Conservation (phyloP, 2,888 invertebrate species). For the Pardosa pseudoannulata region DNA sequence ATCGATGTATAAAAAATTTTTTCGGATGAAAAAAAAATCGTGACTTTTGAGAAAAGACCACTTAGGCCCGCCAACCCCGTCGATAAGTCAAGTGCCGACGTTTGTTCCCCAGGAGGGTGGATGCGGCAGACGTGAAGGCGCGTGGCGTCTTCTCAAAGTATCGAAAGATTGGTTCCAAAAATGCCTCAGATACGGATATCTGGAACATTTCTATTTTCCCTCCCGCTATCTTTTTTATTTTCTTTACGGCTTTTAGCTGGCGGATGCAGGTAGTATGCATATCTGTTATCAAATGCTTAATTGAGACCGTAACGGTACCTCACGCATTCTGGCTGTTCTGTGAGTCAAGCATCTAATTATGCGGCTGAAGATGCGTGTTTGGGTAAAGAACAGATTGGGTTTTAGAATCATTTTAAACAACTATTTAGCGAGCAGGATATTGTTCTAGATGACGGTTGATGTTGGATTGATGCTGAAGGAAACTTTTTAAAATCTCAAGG, state of each 20-base stretch:
- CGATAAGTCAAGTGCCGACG: slow-evolving; percentile 15
- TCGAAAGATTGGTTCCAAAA: background rate
- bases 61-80: background rate
- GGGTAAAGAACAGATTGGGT: no score
- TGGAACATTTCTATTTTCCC: slow-evolving; percentile 12
- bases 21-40: background rate
- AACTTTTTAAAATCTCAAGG: no score
- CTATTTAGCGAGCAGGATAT: no score
- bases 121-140: background rate
- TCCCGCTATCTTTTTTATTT: slow-evolving; percentile 11
- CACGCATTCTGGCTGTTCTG: no score
- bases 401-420: no score
- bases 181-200: slow-evolving; percentile 2
- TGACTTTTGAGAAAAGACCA: slow-evolving; percentile 2
- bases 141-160: background rate
- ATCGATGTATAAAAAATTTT: background rate
- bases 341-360: no score
- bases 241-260: background rate
- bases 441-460: no score
- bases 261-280: background rate
- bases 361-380: no score
- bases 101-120: slow-evolving; percentile 6
- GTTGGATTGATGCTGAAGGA: no score
- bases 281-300: background rate
- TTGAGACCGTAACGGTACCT: background rate